Evolutionary conservation across 2,888 invertebrate genomes (phyloP).

Genomic region (Antitype chi): DNA sequence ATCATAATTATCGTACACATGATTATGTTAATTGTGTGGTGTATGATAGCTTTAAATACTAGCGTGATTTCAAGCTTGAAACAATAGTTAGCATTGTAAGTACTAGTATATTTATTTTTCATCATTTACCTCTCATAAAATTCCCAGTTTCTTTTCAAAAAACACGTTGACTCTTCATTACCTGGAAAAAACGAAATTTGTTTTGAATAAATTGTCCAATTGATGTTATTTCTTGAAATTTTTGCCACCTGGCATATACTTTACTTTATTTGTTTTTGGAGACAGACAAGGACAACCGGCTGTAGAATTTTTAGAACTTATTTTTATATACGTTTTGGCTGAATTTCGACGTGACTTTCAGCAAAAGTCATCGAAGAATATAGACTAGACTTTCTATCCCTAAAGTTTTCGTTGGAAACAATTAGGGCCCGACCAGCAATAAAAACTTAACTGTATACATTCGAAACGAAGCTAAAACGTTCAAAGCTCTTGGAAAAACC

Average conservation of each 20-base stretch:
- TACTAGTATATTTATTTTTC: slow-evolving; percentile 59
- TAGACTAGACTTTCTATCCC: slow-evolving; percentile 19
- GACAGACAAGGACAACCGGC: slow-evolving; percentile 36
- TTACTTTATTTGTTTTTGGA: slow-evolving; percentile 10
- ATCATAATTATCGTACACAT: slow-evolving; percentile 25
- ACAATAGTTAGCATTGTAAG: slow-evolving; percentile 63
- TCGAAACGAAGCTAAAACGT: slow-evolving; percentile 5
- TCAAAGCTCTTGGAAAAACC: slow-evolving; percentile 38
- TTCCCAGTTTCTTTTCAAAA: slow-evolving; percentile 82
- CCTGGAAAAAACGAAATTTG: slow-evolving; percentile 74
- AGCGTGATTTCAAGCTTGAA: slow-evolving; percentile 62
- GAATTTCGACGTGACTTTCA: slow-evolving; percentile 32
- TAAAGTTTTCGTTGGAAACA: slow-evolving; percentile 37
- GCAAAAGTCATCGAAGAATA: slow-evolving; percentile 19
- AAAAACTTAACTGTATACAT: slow-evolving; percentile 17
- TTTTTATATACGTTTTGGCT: slow-evolving; percentile 6
- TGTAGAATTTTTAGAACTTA: slow-evolving; percentile 11
- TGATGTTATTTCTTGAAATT: neutral
- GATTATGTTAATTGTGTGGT: slow-evolving; percentile 40
- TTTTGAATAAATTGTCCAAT: slow-evolving; percentile 33
- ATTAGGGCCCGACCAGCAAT: slow-evolving; percentile 30
- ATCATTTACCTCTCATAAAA: slow-evolving; percentile 85
- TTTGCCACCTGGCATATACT: neutral
- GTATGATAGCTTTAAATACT: slow-evolving; percentile 36
- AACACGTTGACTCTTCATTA: slow-evolving; percentile 84